A percentile compares a stretch with the other conserved stretches of the same genome.
Conservation (phyloP, 2,797 vertebrate genomes). For the Halcyon chelicuti region DNA sequence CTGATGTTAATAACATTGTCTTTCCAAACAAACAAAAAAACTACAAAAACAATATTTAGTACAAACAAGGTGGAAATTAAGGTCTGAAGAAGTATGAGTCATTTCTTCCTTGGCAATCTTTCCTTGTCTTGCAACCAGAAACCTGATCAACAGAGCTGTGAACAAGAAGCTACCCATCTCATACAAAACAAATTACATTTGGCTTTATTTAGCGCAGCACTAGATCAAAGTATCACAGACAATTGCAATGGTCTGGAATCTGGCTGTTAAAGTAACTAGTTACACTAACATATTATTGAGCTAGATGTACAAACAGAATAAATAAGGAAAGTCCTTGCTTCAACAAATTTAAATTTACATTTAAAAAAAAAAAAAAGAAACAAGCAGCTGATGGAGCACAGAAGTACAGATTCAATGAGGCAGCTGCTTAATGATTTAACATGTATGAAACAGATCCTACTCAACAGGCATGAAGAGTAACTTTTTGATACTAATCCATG, state of each 20-base stretch:
- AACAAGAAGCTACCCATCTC: not conserved
- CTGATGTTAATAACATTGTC: not conserved
- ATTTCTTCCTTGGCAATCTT: not conserved
- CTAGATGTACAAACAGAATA: not conserved
- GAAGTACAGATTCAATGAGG: not conserved
- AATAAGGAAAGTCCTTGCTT: not conserved
- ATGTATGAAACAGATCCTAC: fast-evolving
- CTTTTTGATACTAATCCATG: too few relatives aligned
- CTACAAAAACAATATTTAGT: not conserved
- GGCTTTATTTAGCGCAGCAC: not conserved
- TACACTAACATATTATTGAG: not conserved
- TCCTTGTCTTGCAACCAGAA: not conserved
- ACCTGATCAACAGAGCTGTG: not conserved
- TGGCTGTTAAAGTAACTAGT: not conserved
- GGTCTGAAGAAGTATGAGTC: not conserved
- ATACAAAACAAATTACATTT: not conserved
- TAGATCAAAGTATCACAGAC: not conserved
- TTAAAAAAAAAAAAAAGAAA: not conserved
- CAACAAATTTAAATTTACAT: not conserved
- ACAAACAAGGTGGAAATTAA: not conserved
- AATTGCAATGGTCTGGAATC: not conserved
- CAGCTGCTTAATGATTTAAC: not conserved
- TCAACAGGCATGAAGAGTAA: not conserved
- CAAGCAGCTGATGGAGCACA: not conserved
- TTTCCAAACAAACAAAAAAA: not conserved